phyloP scores from a whole-genome alignment of 2,888 invertebrate genomes.

The Stenoptilia bipunctidactyla region DNA sequence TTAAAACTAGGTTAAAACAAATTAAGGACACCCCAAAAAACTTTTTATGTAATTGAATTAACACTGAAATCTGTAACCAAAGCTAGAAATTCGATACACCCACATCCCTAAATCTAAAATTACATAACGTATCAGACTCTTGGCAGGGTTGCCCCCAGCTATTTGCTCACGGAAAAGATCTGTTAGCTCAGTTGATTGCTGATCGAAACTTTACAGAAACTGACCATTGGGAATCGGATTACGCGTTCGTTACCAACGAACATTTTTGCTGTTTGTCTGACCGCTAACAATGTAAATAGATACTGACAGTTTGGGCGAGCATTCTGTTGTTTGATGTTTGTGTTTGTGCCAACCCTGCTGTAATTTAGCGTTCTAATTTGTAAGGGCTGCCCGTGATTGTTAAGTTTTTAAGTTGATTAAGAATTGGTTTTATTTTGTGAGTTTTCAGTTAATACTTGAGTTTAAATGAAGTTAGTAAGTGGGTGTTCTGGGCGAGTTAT shows the following conservation, averaged over 20 bases:
- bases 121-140: slow-evolving; percentile 6
- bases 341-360: slow-evolving; percentile 30
- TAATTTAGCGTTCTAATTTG: slow-evolving; percentile 7
- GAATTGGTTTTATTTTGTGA: no score
- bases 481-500: no score
- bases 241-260: slow-evolving; percentile 50
- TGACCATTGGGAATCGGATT: slow-evolving; percentile 62
- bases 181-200: slow-evolving; percentile 59
- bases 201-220: slow-evolving; percentile 53
- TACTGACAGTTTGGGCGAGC: background rate
- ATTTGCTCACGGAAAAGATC: slow-evolving; percentile 56
- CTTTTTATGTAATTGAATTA: no score
- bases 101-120: no score
- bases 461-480: no score
- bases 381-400: no score
- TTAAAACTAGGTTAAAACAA: no score
- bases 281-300: slow-evolving; percentile 49
- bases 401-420: no score
- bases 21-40: no score
- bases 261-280: slow-evolving; percentile 54
- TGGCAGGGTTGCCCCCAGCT: slow-evolving; percentile 31
- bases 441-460: no score
- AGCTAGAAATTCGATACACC: no score
- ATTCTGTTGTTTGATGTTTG: slow-evolving; percentile 15
- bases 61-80: no score